phyloP scores from a whole-genome alignment of 23 tunicate genomes.

The Ciona savignyi region DNA sequence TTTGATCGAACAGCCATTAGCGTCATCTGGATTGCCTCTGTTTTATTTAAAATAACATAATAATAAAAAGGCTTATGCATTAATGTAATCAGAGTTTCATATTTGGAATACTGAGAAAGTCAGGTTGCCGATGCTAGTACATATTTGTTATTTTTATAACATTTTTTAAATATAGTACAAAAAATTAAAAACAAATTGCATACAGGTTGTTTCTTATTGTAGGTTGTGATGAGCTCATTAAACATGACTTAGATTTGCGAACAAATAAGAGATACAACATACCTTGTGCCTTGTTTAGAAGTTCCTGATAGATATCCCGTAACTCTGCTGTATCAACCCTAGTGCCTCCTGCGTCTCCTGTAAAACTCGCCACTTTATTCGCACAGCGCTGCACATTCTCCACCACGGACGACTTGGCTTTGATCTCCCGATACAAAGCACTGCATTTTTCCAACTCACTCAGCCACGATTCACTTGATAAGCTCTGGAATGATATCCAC shows the following conservation, averaged over 20 bases:
- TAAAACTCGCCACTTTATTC: constrained; percentile 43
- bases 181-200: too few relatives aligned
- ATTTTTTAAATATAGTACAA: constrained; percentile 3
- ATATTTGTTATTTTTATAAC: neutral
- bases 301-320: constrained; percentile 53
- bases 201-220: neutral
- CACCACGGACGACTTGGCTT: constrained; percentile 17
- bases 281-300: constrained; percentile 71
- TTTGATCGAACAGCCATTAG: too few relatives aligned
- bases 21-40: too few relatives aligned
- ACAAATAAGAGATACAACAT: neutral
- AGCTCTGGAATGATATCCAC: neutral
- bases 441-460: constrained; percentile 52
- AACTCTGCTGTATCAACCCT: constrained; percentile 77
- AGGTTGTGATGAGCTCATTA: neutral
- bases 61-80: too few relatives aligned
- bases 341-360: constrained; percentile 81
- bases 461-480: constrained; percentile 18
- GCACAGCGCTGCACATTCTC: constrained; percentile 56
- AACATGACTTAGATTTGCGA: neutral
- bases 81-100: too few relatives aligned
- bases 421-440: constrained; percentile 52
- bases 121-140: neutral
- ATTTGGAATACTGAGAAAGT: too few relatives aligned
- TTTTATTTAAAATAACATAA: too few relatives aligned